phyloP scores from a whole-genome alignment of 1,140 invertebrate genomes.

The Latrodectus geometricus region DNA sequence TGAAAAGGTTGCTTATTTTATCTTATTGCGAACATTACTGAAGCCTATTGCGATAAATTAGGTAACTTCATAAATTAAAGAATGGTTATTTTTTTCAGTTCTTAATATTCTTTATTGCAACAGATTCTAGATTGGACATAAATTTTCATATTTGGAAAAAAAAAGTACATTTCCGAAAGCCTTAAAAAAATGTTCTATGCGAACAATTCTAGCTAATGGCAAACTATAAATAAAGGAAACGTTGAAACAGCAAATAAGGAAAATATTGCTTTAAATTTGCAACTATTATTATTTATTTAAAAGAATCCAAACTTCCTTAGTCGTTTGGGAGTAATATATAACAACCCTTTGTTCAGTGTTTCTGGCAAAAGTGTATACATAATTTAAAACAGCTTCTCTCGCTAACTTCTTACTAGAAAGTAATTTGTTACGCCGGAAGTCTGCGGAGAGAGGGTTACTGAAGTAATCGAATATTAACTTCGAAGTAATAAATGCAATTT shows the following conservation, averaged over 20 bases:
- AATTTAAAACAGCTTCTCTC: constrained; percentile 38
- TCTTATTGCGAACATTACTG: too few species aligned
- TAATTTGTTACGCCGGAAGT: constrained; percentile 42
- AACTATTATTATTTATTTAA: constrained; percentile 41
- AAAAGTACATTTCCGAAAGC: too few species aligned
- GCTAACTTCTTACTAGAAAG: constrained; percentile 39
- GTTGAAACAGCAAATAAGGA: neutral
- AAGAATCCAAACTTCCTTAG: neutral
- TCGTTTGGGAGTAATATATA: constrained; percentile 13
- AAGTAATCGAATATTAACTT: constrained; percentile 59
- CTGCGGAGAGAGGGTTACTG: neutral
- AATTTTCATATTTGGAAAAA: too few species aligned
- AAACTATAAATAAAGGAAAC: neutral
- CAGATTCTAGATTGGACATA: too few species aligned
- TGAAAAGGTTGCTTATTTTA: too few species aligned
- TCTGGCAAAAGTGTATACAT: constrained; percentile 36
- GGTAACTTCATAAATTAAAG: too few species aligned
- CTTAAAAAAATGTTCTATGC: neutral
- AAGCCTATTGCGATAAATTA: too few species aligned
- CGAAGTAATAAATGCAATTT: constrained; percentile 58
- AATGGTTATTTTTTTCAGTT: too few species aligned
- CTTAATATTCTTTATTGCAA: too few species aligned
- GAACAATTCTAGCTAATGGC: neutral
- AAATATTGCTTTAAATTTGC: neutral
- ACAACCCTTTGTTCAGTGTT: neutral